phyloP scores from a whole-genome alignment of 2,888 invertebrate genomes.

The Hipparchia semele region DNA sequence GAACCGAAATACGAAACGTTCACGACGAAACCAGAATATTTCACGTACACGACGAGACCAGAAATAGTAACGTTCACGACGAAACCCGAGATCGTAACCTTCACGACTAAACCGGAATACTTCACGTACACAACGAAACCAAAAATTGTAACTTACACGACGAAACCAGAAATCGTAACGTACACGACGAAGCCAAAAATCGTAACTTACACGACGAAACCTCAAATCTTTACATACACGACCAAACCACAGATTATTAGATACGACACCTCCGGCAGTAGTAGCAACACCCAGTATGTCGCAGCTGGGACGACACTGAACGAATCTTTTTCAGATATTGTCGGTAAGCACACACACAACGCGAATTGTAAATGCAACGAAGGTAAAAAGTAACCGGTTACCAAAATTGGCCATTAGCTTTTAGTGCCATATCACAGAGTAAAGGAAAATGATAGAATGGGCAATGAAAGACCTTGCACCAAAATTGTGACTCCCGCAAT shows the following conservation, averaged over 20 bases:
- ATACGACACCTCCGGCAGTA: slow-evolving; percentile 72
- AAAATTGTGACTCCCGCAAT: neutral
- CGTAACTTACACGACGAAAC: slow-evolving; percentile 53
- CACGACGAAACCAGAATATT: slow-evolving; percentile 47
- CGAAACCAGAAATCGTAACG: slow-evolving; percentile 56
- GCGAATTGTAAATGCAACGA: slow-evolving; percentile 71
- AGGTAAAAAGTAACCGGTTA: slow-evolving; percentile 56
- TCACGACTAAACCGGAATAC: slow-evolving; percentile 47
- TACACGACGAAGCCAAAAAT: slow-evolving; percentile 63
- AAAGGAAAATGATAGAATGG: neutral
- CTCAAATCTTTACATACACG: slow-evolving; percentile 45
- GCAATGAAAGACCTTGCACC: neutral
- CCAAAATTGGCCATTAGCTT: slow-evolving; percentile 9
- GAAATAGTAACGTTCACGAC: slow-evolving; percentile 47
- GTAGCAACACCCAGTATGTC: slow-evolving; percentile 68
- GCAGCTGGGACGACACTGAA: slow-evolving; percentile 64
- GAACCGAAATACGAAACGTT: slow-evolving; percentile 52
- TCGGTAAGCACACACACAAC: slow-evolving; percentile 63
- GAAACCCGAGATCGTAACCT: slow-evolving; percentile 46
- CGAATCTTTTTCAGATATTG: slow-evolving; percentile 62
- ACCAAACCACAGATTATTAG: slow-evolving; percentile 63
- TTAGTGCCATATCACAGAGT: slow-evolving; percentile 60
- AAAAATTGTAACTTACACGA: slow-evolving; percentile 53
- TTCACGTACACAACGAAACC: slow-evolving; percentile 59
- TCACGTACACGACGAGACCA: slow-evolving; percentile 59